Evolutionary conservation across 30 jellyfish, hydroid and myxozoan genomes (phyloP), one percentile per base, ranked within the genome.

Genomic region (Turritopsis rubra): DNA sequence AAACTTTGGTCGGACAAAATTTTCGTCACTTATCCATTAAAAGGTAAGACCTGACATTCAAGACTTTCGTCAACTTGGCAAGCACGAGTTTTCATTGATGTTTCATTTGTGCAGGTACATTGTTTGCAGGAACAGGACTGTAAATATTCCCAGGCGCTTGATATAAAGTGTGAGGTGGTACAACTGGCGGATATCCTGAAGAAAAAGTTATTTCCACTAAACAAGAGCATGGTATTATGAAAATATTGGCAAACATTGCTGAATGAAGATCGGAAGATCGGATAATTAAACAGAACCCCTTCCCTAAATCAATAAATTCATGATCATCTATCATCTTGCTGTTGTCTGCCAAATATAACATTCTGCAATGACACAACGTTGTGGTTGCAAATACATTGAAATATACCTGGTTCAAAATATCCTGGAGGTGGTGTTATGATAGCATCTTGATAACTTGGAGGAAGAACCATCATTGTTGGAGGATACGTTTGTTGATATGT

Each of bases 371-470:
- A n/a, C n/a, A n/a, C n/a, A n/a, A n/a, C n/a, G n/a, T n/a, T n/a
- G n/a, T n/a, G n/a, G n/a, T n/a, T n/a, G n/a, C n/a, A n/a, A n/a
- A n/a, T n/a, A 41, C 60, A 41, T 41, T 13, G 60, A 41, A 41
- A 41, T 41, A 5, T 41, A 41, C 60, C 60, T 41, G 60, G 60
- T 13, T 13, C 60, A 5, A 68, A 16, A 27, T 68, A 68, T 68
- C 23, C 28, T 7, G 77, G 77, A 7, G 77, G 77, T 68, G 77
- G 23, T 7, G 22, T 68, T 8, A 9, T 19, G 31, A 68, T 68
- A n/a, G 77, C 77, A 1, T 68, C 77, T n/a, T 68, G 28, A 22
- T 68, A 68, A 68, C 31, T 23, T 68, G 77, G 77, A 7, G 77
- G 77, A 41, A 41, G 13, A 41, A 41, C 60, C 30, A 68, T n/a